These are phyloP conservation scores for Daubentonia madagascariensis DNA, from an alignment of 2,113 vertebrate genomes.

Conservation along the genomic window DNA sequence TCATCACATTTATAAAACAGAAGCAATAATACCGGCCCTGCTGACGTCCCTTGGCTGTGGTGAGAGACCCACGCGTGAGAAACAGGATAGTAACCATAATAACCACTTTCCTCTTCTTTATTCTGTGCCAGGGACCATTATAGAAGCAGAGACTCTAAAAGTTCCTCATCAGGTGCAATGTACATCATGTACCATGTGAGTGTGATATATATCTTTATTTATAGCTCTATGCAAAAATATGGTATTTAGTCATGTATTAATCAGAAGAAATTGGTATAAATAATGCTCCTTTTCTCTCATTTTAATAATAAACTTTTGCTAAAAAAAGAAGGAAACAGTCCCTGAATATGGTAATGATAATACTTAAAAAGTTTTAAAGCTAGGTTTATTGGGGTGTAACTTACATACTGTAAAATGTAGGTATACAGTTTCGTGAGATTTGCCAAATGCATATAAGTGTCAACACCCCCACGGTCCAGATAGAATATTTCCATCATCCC, in stretches of 20 bases:
- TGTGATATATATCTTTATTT: neutral
- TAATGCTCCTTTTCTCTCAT: neutral
- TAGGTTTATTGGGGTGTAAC: neutral
- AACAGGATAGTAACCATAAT: neutral
- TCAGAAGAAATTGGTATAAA: constrained; percentile 3
- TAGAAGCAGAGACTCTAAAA: neutral
- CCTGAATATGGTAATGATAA: neutral
- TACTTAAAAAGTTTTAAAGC: neutral
- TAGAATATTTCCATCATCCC: neutral
- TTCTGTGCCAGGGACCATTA: neutral
- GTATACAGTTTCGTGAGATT: neutral
- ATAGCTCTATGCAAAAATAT: neutral
- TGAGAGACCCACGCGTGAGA: neutral
- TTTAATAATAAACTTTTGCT: neutral
- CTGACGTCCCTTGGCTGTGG: neutral
- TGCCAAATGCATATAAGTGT: too few relatives aligned
- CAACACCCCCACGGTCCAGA: neutral
- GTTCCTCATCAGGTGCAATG: neutral
- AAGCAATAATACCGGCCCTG: neutral
- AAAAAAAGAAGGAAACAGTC: neutral
- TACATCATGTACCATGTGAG: rapidly evolving
- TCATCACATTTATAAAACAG: neutral
- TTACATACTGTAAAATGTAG: neutral
- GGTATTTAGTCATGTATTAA: neutral
- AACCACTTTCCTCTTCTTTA: neutral